Evolutionary conservation across 2,797 vertebrate species (phyloP).

Genomic region (Acipenser transmontanus): DNA sequence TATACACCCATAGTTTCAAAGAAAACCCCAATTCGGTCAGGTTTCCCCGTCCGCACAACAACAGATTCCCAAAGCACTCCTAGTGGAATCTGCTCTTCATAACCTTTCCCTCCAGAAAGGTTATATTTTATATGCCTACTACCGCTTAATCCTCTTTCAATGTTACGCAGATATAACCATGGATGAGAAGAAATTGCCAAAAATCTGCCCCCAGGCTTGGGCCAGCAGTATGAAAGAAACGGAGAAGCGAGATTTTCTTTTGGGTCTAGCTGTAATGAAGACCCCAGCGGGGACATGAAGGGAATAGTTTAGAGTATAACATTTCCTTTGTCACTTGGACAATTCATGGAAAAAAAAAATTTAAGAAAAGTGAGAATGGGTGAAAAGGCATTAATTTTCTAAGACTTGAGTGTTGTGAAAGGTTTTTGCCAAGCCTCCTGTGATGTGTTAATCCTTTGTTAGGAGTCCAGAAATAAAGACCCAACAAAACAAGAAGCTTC

Average conservation of each 20-base stretch:
- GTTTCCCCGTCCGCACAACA: constrained; percentile 15
- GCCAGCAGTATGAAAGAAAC: constrained; percentile 10
- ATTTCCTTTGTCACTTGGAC: constrained; percentile 23
- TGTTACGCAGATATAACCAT: constrained; percentile 12
- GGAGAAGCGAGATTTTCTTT: constrained; percentile 13
- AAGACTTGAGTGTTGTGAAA: constrained; percentile 51
- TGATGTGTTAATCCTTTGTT: constrained; percentile 64
- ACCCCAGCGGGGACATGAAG: constrained; percentile 14
- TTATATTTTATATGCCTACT: constrained; percentile 17
- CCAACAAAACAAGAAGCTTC: background rate
- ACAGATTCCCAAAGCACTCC: constrained; percentile 9
- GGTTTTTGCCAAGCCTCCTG: constrained; percentile 61
- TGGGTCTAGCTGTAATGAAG: constrained; percentile 14
- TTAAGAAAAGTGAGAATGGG: constrained; percentile 29
- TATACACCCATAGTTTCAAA: constrained; percentile 16
- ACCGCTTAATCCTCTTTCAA: constrained; percentile 11
- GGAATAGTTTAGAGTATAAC: constrained; percentile 16
- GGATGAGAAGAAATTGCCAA: constrained; percentile 8
- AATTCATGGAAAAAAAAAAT: constrained; percentile 18
- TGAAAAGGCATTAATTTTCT: constrained; percentile 64
- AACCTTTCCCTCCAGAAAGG: constrained; percentile 18
- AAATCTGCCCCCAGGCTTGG: constrained; percentile 1
- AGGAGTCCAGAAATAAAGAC: constrained; percentile 46
- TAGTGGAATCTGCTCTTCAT: constrained; percentile 20
- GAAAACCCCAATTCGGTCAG: constrained; percentile 3